Percentiles rank a stretch among this genome's conserved stretches.
phyloP scores from a whole-genome alignment of 2,113 vertebrate species.

The Syngnathus floridae region DNA sequence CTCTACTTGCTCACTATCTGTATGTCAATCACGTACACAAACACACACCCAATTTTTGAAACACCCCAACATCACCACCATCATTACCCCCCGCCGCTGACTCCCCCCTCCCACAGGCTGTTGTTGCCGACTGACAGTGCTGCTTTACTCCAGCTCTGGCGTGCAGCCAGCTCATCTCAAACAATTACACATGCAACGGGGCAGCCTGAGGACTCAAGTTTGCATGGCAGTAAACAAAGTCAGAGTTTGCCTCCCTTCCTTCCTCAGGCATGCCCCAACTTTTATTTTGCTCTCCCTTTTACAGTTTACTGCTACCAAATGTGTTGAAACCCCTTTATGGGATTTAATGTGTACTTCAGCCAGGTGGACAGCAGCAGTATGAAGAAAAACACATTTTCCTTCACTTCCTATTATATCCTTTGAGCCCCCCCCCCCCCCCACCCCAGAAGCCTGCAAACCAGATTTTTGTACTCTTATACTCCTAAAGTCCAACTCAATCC shows the following conservation, averaged over 20 bases:
- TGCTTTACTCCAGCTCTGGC: slow-evolving; percentile 72
- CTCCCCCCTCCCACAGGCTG: slow-evolving; percentile 42
- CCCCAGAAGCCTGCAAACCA: background rate
- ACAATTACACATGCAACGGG: slow-evolving; percentile 65
- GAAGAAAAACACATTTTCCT: background rate
- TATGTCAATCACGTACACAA: slow-evolving; percentile 35
- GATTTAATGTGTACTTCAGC: slow-evolving; percentile 12
- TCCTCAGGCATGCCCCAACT: slow-evolving; percentile 12
- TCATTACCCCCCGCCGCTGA: background rate
- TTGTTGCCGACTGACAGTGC: slow-evolving; percentile 68
- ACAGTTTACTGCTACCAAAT: slow-evolving; percentile 21
- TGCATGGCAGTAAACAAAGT: slow-evolving; percentile 73
- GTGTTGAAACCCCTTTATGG: slow-evolving; percentile 9
- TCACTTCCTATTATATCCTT: slow-evolving; percentile 10
- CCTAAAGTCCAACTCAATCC: background rate
- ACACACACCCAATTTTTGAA: slow-evolving; percentile 28
- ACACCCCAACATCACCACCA: slow-evolving; percentile 3
- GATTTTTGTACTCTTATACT: background rate
- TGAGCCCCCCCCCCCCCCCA: background rate
- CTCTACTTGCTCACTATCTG: slow-evolving; percentile 35
- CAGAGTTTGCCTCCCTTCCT: slow-evolving; percentile 52
- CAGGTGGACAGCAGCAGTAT: slow-evolving; percentile 2
- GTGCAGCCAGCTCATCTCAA: slow-evolving; percentile 64
- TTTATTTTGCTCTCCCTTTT: slow-evolving; percentile 17
- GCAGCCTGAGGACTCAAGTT: slow-evolving; percentile 58